Evolutionary conservation across 2,888 invertebrate genomes (phyloP), one percentile per base, ranked within the genome.

Genomic region (Protophormia terraenovae): DNA sequence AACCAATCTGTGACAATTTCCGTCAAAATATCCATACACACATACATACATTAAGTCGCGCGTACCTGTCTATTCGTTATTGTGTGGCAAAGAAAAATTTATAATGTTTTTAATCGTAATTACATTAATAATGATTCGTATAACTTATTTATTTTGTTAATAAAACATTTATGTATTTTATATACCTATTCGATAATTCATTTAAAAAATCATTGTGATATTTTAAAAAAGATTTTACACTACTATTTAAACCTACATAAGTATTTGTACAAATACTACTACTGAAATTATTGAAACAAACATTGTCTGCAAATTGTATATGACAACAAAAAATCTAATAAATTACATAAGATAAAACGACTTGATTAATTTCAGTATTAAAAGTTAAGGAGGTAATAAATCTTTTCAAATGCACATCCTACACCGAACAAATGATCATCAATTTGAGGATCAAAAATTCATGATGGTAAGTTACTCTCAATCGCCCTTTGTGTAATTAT

Each of bases 361-460:
- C 12, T 24, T 12, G 10, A 55, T 66, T 76, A 0, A 29, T 55
- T 55, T 76, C 2, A 41, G 2, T 22, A 19, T 64, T 22, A 66
- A 76, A 67, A 50, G 27, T 41, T 19, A n/a, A 41, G 14, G 12
- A 41, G 53, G 3, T 16, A 79, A 86, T 41, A n/a, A n/a, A n/a
- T 87, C 81, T 41, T 67, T 88, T 87, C 87, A 90, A 89, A 92
- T 92, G 92, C 92, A 92, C 90, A 92, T 92, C 88, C 89, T 92
- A 90, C 92, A 92, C 86, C 90, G 92, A 87, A 91, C 91, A 88
- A 92, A 92, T 89, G 92, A 92, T 88, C 92, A 92, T 87, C 92
- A 92, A 86, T 92, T 92, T 86, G 92, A 92, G 88, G 92, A 92
- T 90, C 92, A 92, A 87, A 92, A 92, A 88, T 92, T 92, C 87